Base-by-base conservation (phyloP, 2,113 vertebrate species). In the Hippocampus abdominalis region DNA sequence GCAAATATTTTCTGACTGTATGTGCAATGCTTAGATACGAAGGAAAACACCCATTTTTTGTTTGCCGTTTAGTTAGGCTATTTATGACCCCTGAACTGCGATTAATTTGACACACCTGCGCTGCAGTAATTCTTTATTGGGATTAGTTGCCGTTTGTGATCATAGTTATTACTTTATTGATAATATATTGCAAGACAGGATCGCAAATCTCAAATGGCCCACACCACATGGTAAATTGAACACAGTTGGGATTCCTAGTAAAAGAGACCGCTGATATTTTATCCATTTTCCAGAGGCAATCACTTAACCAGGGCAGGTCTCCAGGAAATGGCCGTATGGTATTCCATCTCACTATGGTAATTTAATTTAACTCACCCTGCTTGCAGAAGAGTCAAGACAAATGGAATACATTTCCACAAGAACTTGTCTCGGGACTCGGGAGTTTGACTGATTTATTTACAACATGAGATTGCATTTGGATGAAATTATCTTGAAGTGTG, bases 301-400 rank as follows among this genome's bases (percentile, higher is more conserved):
- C n/a, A 8, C 8, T 10, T 66, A 71, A 32, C 64, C 66, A 70
- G 15, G 0, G 64, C 63, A 72, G 79, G 70, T 85, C 74, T 81
- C 53, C 77, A 87, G 84, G 85, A 88, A 86, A 78, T 81, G 36
- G 75, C 76, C 75, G 20, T 2, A 53, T n/a, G 11, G 69, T 61
- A 74, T 84, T 83, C 71, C 74, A 81, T 70, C 71, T 79, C 57
- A 5, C 74, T 18, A 74, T 3, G 8, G 75, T 39, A 2, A 68
- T 74, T 78, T 71, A 77, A 70, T 72, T 40, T 56, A 88, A 74
- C 21, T n/a, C 77, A 80, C 86, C 83, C 82, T 87, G 81, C 74
- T 70, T 23, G 46, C 71, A 72, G 74, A 68, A 67, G 18, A 49
- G 7, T 18, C 48, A 44, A 71, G 76, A 81, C 78, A 81, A 87